phyloP scores from a whole-genome alignment of 2,888 invertebrate species.

The Callyntrura guangdongensis region DNA sequence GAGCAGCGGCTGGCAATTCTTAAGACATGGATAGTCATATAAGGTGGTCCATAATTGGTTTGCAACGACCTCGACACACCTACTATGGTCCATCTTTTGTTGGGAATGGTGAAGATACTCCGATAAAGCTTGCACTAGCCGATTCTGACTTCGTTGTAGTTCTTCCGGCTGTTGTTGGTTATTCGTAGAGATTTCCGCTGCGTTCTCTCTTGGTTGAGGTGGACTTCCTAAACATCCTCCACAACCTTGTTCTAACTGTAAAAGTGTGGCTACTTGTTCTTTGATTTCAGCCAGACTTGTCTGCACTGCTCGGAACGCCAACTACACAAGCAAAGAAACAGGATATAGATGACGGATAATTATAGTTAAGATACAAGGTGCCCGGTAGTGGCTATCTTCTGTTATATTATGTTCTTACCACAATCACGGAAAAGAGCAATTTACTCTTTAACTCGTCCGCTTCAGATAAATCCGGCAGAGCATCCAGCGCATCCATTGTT shows the following conservation, averaged over 20 bases:
- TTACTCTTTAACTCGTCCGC: conserved; percentile 97
- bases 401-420: too few species aligned
- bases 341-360: too few species aligned
- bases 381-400: too few species aligned
- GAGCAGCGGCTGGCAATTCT: conserved; percentile 91
- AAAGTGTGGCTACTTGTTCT: conserved; percentile 90
- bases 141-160: conserved; percentile 82
- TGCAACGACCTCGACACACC: conserved; percentile 86
- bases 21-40: conserved; percentile 96
- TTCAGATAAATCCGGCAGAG: conserved; percentile 92
- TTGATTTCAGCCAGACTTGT: conserved; percentile 89
- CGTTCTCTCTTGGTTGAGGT: not conserved
- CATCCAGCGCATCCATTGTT: conserved; percentile 94
- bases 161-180: conserved; percentile 69
- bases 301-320: conserved; percentile 90
- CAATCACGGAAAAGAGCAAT: conserved; percentile 97
- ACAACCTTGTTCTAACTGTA: conserved; percentile 86
- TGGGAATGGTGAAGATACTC: conserved; percentile 90
- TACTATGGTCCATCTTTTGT: conserved; percentile 88
- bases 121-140: conserved; percentile 86
- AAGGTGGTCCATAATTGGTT: conserved; percentile 94
- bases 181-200: not conserved
- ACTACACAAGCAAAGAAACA: conserved; percentile 87
- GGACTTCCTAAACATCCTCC: not conserved
- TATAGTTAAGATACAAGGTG: too few species aligned